Percentiles rank a stretch among this genome's conserved stretches.
Conservation (phyloP, 2,113 vertebrate species). For the Notarius lentiginosus region DNA sequence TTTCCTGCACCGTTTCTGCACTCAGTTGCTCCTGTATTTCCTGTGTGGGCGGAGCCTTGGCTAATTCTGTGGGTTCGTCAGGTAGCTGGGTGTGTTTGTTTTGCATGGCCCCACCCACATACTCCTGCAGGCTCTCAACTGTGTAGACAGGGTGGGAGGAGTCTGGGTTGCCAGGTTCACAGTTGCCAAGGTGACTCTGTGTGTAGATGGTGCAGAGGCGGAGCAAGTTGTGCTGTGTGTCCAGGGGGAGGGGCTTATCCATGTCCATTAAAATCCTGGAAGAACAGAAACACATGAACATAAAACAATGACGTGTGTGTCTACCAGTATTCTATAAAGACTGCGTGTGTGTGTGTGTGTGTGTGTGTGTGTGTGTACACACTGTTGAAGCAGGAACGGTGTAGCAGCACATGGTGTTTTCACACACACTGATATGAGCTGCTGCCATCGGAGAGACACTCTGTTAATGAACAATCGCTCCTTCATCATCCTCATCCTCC, state of each 20-base stretch:
- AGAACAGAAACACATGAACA: not conserved
- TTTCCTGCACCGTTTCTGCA: constrained; percentile 70
- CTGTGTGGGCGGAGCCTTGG: constrained; percentile 49
- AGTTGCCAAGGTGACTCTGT: constrained; percentile 61
- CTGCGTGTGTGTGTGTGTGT: constrained; percentile 4
- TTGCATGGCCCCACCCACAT: constrained; percentile 58
- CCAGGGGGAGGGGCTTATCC: constrained; percentile 78
- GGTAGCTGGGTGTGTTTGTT: constrained; percentile 39
- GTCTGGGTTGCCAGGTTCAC: constrained; percentile 50
- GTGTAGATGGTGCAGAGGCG: constrained; percentile 89
- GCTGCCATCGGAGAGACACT: constrained; percentile 81
- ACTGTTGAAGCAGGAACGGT: constrained; percentile 82
- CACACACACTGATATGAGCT: constrained; percentile 81
- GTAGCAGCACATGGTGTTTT: constrained; percentile 84
- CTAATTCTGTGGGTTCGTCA: not conserved
- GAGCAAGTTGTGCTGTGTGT: constrained; percentile 80
- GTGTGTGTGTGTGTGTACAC: constrained; percentile 60
- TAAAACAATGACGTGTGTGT: not conserved
- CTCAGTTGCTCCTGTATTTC: constrained; percentile 66
- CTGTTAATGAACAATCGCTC: constrained; percentile 77
- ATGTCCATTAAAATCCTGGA: constrained; percentile 83
- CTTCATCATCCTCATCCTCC: constrained; percentile 68
- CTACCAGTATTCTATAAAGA: not conserved
- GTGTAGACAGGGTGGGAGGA: constrained; percentile 81
- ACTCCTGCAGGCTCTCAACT: constrained; percentile 81